These are phyloP conservation scores for Lasiurus borealis DNA, from an alignment of 2,113 vertebrate genomes.

Conservation along the genomic window DNA sequence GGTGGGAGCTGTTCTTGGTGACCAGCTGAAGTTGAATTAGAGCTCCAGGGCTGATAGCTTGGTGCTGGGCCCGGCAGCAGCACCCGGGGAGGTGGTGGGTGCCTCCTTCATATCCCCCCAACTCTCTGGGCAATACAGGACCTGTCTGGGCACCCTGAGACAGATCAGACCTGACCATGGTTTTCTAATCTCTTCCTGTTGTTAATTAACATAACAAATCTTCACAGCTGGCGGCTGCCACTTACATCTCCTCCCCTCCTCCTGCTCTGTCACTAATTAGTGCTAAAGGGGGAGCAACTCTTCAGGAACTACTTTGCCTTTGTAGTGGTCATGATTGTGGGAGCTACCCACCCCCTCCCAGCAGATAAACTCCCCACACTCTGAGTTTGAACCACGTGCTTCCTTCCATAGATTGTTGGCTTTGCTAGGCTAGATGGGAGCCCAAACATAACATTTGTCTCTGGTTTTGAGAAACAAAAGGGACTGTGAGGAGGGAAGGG, in stretches of 20 bases:
- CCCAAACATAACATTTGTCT: slow-evolving; percentile 33
- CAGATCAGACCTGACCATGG: slow-evolving; percentile 64
- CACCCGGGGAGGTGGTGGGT: background rate
- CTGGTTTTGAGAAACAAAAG: slow-evolving; percentile 57
- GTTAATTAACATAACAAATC: slow-evolving; percentile 88
- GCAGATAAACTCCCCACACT: background rate
- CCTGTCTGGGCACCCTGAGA: slow-evolving; percentile 50
- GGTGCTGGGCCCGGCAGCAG: background rate
- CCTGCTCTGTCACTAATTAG: slow-evolving; percentile 63
- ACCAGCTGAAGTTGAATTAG: background rate
- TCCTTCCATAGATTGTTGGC: slow-evolving; percentile 51
- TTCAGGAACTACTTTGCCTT: slow-evolving; percentile 66
- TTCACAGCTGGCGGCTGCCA: slow-evolving; percentile 82
- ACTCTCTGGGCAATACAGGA: slow-evolving; percentile 49
- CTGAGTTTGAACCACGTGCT: background rate
- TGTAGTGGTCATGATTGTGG: slow-evolving; percentile 65
- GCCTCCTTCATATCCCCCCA: background rate
- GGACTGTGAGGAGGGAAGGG: background rate
- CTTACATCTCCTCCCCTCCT: slow-evolving; percentile 72
- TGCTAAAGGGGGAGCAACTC: slow-evolving; percentile 42
- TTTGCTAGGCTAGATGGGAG: slow-evolving; percentile 33
- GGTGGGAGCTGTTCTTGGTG: background rate
- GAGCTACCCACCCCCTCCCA: slow-evolving; percentile 1
- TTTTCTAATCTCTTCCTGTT: slow-evolving; percentile 82
- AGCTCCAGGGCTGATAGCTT: background rate